Percentiles rank a stretch among this genome's conserved stretches.
phyloP scores from a whole-genome alignment of 2,888 invertebrate genomes.

The Tipula vernalis region DNA sequence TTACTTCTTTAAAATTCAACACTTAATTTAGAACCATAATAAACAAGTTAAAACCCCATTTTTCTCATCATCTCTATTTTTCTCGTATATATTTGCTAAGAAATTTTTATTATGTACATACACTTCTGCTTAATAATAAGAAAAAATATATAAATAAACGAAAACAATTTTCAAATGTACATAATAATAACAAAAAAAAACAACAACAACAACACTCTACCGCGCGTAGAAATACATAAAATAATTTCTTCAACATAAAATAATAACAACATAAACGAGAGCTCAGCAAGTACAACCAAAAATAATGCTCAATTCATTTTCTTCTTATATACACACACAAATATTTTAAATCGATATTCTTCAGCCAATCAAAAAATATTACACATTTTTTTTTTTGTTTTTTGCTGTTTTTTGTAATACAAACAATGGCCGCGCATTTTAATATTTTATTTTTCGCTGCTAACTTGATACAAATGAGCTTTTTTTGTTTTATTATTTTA shows the following conservation, averaged over 20 bases:
- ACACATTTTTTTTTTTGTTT: neutral
- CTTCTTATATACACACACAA: neutral
- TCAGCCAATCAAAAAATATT: neutral
- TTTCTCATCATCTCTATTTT: neutral
- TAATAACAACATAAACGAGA: neutral
- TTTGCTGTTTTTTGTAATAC: neutral
- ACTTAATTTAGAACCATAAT: neutral
- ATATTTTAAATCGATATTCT: neutral
- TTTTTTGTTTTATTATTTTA: neutral
- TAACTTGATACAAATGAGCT: neutral
- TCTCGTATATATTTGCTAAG: neutral
- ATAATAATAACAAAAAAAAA: neutral
- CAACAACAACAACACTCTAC: neutral
- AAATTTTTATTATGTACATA: neutral
- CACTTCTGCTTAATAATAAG: neutral
- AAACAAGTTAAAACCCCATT: neutral
- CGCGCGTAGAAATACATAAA: neutral
- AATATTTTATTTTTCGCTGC: neutral
- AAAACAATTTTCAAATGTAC: neutral
- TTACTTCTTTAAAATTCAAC: neutral
- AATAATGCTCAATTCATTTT: neutral
- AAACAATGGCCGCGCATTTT: neutral
- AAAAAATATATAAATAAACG: neutral
- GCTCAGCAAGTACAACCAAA: neutral
- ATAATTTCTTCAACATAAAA: neutral